phyloP scores from a whole-genome alignment of 1,140 invertebrate genomes.

The Pseudomyrmex concolor region DNA sequence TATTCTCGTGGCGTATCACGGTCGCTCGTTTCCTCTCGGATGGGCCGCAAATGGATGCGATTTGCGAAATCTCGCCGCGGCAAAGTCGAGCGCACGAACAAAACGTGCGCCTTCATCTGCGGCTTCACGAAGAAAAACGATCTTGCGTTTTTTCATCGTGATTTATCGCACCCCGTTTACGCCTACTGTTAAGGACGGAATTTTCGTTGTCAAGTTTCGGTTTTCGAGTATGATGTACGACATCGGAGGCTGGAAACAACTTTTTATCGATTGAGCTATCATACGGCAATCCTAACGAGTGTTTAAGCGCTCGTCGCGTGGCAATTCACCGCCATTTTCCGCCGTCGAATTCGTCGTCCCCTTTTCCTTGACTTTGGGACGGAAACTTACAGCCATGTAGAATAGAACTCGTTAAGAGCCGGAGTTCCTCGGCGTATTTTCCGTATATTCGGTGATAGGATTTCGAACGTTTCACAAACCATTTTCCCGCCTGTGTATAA shows the following conservation, averaged over 20 bases:
- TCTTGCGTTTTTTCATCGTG: slow-evolving; percentile 57
- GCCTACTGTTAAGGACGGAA: slow-evolving; percentile 52
- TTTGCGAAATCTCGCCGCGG: slow-evolving; percentile 57
- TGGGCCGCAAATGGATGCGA: slow-evolving; percentile 29
- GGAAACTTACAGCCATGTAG: slow-evolving; percentile 38
- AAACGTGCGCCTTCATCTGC: slow-evolving; percentile 59
- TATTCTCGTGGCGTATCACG: not conserved
- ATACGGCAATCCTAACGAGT: slow-evolving; percentile 49
- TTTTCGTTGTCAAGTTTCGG: slow-evolving; percentile 71
- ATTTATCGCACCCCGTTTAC: slow-evolving; percentile 65
- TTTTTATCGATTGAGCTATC: slow-evolving; percentile 65
- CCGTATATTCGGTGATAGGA: slow-evolving; percentile 60
- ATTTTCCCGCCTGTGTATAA: not conserved
- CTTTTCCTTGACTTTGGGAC: slow-evolving; percentile 9
- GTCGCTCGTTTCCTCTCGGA: not conserved
- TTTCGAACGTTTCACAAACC: slow-evolving; percentile 46
- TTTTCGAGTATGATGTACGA: slow-evolving; percentile 71
- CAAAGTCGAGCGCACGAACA: slow-evolving; percentile 8
- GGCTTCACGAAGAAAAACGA: slow-evolving; percentile 46
- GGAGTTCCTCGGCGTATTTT: slow-evolving; percentile 54
- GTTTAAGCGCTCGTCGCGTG: slow-evolving; percentile 40
- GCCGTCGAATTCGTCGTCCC: slow-evolving; percentile 1
- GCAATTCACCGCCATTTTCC: slow-evolving; percentile 20
- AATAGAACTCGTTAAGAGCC: slow-evolving; percentile 44
- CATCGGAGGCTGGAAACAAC: slow-evolving; percentile 39